These are phyloP conservation scores for Pseudanteris insignis DNA, from an alignment of 2,888 invertebrate species.

Conservation along the genomic window DNA sequence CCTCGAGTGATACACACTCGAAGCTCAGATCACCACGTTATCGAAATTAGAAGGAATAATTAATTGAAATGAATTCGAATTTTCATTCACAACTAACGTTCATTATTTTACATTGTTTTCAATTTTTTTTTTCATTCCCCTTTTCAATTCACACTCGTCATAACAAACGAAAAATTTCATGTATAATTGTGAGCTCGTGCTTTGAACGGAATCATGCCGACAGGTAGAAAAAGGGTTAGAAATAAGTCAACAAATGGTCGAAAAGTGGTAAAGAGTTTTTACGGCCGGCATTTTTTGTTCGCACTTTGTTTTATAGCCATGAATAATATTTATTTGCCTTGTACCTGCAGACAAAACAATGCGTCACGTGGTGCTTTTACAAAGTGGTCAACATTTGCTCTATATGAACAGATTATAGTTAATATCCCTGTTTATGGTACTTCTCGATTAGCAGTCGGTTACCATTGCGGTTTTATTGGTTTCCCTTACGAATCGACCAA, in stretches of 20 bases:
- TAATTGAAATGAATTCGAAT: too few species aligned
- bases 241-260: conserved; percentile 6
- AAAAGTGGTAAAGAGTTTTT: conserved; percentile 9
- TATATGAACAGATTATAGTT: conserved; percentile 12
- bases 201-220: too few species aligned
- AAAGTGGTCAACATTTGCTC: conserved; percentile 12
- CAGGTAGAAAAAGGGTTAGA: conserved; percentile 2
- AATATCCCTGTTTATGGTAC: conserved; percentile 5
- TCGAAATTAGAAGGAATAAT: too few species aligned
- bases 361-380: conserved; percentile 12
- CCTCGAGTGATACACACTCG: too few species aligned
- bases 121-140: too few species aligned
- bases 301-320: conserved; percentile 16
- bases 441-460: conserved; percentile 6
- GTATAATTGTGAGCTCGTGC: too few species aligned
- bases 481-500: too few species aligned
- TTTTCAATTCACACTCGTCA: too few species aligned
- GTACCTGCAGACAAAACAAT: conserved; percentile 21
- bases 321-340: conserved; percentile 19
- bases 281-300: background rate
- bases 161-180: background rate
- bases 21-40: too few species aligned
- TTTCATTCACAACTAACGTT: too few species aligned
- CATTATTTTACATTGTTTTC: too few species aligned
- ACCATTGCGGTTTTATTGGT: conserved; percentile 1